Percentiles rank a stretch among this genome's conserved stretches.
phyloP scores from a whole-genome alignment of 2,113 vertebrate genomes.

The Ctenodactylus gundi region DNA sequence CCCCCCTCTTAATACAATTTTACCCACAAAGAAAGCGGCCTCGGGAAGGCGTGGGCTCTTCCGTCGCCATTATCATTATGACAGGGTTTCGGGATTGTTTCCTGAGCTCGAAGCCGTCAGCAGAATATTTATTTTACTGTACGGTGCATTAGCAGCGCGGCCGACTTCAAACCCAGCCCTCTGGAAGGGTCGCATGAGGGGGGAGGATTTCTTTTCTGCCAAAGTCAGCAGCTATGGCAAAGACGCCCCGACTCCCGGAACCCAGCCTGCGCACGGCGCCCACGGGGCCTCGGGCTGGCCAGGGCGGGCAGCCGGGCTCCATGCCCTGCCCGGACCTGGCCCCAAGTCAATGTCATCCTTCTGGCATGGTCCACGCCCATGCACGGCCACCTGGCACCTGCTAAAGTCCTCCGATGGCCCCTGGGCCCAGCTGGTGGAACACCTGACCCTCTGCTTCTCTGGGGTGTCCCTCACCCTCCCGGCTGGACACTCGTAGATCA shows the following conservation, averaged over 20 bases:
- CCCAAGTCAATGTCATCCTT: background rate
- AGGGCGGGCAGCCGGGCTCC: background rate
- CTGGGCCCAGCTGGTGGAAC: no score
- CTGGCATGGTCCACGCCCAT: fast-evolving
- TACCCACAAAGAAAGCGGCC: constrained; percentile 55
- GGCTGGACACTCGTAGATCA: background rate
- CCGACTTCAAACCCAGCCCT: constrained; percentile 31
- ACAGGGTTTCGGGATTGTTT: constrained; percentile 46
- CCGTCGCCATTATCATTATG: background rate
- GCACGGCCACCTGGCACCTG: constrained; percentile 6
- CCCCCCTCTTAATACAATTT: constrained; percentile 48
- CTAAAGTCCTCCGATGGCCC: constrained; percentile 39
- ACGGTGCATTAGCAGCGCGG: constrained; percentile 63
- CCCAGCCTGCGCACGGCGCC: background rate
- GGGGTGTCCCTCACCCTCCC: background rate
- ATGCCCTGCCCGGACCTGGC: background rate
- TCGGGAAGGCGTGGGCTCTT: background rate
- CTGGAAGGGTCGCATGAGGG: constrained; percentile 36
- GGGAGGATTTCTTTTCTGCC: constrained; percentile 69
- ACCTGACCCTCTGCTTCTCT: background rate
- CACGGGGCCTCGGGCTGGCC: background rate
- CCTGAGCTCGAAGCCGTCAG: constrained; percentile 34
- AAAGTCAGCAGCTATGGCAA: constrained; percentile 69
- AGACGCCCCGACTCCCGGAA: background rate
- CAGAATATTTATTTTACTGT: constrained; percentile 72